Evolutionary conservation across 2,888 invertebrate genomes (phyloP).

Genomic region (Leptothorax acervorum): DNA sequence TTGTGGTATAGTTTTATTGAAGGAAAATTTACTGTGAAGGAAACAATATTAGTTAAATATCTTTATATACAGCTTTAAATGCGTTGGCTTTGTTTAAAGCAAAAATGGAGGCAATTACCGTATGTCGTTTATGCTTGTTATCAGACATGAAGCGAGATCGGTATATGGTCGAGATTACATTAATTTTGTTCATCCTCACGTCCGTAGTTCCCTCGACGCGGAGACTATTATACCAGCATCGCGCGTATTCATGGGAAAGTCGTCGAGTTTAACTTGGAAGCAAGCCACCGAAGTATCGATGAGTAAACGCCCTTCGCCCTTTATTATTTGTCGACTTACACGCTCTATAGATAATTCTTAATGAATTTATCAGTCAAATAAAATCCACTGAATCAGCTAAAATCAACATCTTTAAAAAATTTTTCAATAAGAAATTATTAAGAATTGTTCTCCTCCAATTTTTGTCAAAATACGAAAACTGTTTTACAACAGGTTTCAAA

Average conservation of each 20-base stretch:
- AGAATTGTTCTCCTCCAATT: background rate
- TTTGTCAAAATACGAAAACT: background rate
- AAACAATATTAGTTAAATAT: background rate
- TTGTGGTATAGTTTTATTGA: background rate
- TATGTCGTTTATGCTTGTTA: slow-evolving; percentile 22
- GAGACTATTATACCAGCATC: slow-evolving; percentile 47
- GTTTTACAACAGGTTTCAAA: background rate
- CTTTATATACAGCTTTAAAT: background rate
- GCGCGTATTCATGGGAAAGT: slow-evolving; percentile 58
- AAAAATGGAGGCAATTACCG: slow-evolving; percentile 3
- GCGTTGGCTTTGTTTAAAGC: background rate
- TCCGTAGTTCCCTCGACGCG: slow-evolving; percentile 43
- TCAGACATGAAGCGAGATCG: background rate
- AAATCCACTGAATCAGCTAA: background rate
- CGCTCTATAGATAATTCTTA: background rate
- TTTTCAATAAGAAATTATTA: background rate
- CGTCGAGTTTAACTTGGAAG: slow-evolving; percentile 74
- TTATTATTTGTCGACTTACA: slow-evolving; percentile 63
- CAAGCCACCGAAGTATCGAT: slow-evolving; percentile 68
- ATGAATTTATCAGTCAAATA: slow-evolving; percentile 9
- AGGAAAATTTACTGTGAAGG: background rate
- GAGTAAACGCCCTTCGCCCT: slow-evolving; percentile 50
- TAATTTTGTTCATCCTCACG: slow-evolving; percentile 66
- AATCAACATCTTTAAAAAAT: background rate
- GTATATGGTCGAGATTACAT: slow-evolving; percentile 60